Evolutionary conservation across 2,797 vertebrate genomes (phyloP).

Genomic region (Sebastolobus alascanus): DNA sequence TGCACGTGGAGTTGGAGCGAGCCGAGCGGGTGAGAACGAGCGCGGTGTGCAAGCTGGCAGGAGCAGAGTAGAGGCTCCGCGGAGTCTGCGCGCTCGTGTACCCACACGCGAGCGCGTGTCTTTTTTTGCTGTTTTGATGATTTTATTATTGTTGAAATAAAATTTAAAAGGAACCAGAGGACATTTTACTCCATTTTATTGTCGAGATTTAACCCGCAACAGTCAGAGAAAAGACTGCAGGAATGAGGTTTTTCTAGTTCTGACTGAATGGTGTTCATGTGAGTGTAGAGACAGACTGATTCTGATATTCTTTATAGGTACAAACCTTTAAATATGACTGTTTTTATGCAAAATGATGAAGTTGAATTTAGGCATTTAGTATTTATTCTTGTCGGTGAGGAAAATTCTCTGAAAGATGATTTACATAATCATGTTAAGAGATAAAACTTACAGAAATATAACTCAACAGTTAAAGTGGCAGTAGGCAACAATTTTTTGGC

Average conservation of each 20-base stretch:
- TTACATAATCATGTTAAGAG: not conserved
- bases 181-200: not conserved
- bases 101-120: no score
- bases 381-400: not conserved
- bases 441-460: no score
- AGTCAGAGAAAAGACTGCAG: not conserved
- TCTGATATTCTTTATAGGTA: not conserved
- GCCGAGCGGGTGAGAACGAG: no score
- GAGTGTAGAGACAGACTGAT: not conserved
- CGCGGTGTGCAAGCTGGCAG: no score
- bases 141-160: not conserved
- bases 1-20: no score
- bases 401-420: not conserved
- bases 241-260: not conserved
- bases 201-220: not conserved
- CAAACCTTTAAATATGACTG: not conserved
- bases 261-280: not conserved
- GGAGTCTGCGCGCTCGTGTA: no score
- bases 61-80: no score
- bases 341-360: not conserved
- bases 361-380: not conserved
- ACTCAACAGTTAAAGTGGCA: not conserved
- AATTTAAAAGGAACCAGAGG: not conserved
- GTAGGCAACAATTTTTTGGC: no score
- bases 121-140: not conserved